Evolutionary conservation across 1,140 invertebrate species (phyloP), one percentile per base, ranked within the genome.

Genomic region (Drosophila persimilis): DNA sequence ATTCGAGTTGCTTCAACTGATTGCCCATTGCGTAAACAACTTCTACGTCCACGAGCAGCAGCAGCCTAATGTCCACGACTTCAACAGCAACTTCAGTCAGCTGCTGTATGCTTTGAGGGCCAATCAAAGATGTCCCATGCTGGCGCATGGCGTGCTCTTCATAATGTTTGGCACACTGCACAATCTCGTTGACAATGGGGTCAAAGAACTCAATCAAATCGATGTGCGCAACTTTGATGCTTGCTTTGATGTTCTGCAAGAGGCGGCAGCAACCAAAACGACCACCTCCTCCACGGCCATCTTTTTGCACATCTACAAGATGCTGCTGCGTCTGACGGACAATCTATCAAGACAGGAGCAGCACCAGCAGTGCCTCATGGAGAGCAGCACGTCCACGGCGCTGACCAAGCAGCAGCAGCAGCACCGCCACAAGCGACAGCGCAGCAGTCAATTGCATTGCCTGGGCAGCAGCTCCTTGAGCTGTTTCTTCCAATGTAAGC

Each of bases 401-500:
- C 0, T 78, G 43, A 52, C 57, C 24, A 85, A 84, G 46, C 84
- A 88, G n/a, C 79, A 65, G 7, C 78, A 59, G 35, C 77, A 64
- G 13, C 56, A 55, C 3, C 80, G 80, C 0, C 64, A 75, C 52
- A 80, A 84, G 15, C 47, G 77, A 17, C 70, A 63, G 11, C 51
- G 69, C 0, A 53, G 58, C n/a, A 73, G 60, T 9, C 89, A 90
- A 26, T 15, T 89, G 7, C 90, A 91, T 47, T 91, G 90, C 55
- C 43, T 55, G 2, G 54, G 58, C 39, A 57, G 44, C 4, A 29
- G 5, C 2, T 84, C 76, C 0, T 45, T 90, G n/a, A 77, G 69
- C 48, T 91, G 90, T 8, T 91, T 77, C n/a, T 90, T 91, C 44
- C 89, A 91, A 46, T 72, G 86, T 17, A 88, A 80, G 15, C 59